Evolutionary conservation across 2,113 vertebrate species (phyloP).

Genomic region (Geococcyx californianus): DNA sequence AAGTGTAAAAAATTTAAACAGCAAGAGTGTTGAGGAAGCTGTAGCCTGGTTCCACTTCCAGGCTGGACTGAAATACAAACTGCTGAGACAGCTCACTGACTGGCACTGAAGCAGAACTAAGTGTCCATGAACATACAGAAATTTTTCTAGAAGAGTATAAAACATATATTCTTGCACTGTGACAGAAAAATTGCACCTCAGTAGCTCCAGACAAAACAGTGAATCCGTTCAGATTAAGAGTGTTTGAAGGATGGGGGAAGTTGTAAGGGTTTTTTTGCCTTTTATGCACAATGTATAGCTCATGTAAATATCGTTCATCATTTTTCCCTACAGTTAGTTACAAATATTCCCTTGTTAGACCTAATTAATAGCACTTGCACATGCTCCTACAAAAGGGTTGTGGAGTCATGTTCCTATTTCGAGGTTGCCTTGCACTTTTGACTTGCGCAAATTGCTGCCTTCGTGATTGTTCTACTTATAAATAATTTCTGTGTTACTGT

Average conservation of each 20-base stretch:
- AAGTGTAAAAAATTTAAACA: constrained; percentile 37
- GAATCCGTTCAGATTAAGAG: neutral
- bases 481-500: constrained; percentile 37
- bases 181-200: neutral
- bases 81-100: constrained; percentile 44
- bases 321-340: neutral
- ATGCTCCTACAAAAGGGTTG: neutral
- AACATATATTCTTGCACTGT: neutral
- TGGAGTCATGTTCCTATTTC: constrained; percentile 27
- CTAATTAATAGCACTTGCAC: neutral
- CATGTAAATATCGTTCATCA: neutral
- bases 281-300: neutral
- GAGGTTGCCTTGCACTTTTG: neutral
- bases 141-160: neutral
- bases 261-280: rapidly evolving
- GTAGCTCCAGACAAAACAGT: neutral
- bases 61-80: constrained; percentile 42
- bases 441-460: neutral
- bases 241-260: rapidly evolving
- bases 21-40: neutral
- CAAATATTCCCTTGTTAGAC: neutral
- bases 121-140: neutral
- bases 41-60: constrained; percentile 48
- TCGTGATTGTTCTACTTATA: constrained; percentile 26
- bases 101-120: constrained; percentile 10